Evolutionary conservation across 2,888 invertebrate genomes (phyloP).

Genomic region (Rhopalosiphum nymphaeae): DNA sequence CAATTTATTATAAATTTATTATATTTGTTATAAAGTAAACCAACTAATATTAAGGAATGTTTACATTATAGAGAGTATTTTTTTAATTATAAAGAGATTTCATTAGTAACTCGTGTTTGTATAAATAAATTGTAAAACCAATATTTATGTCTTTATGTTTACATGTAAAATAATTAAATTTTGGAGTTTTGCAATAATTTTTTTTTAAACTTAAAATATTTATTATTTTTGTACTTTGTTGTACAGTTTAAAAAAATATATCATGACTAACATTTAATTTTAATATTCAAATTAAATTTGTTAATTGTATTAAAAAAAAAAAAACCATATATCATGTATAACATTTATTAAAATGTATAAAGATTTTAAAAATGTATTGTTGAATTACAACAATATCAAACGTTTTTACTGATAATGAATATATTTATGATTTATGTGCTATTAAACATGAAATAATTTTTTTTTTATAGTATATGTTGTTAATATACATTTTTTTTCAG

Average conservation of each 20-base stretch:
- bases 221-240: background rate
- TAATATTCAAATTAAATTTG: background rate
- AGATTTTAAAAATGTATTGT: background rate
- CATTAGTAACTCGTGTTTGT: no score
- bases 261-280: background rate
- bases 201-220: background rate
- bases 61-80: no score
- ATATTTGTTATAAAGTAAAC: no score
- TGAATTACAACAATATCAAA: background rate
- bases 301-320: background rate
- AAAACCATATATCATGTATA: no score
- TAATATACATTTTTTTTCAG: conserved; percentile 16
- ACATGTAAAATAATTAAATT: no score
- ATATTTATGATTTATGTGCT: background rate
- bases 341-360: no score
- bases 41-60: no score
- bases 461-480: background rate
- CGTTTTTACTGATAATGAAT: background rate
- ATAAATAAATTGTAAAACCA: no score
- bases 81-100: no score
- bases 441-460: background rate
- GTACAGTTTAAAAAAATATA: background rate
- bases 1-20: no score
- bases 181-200: no score
- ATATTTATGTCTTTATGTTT: no score